phyloP scores from a whole-genome alignment of 2,888 invertebrate species.

The Caenorhabditis zanzibari region DNA sequence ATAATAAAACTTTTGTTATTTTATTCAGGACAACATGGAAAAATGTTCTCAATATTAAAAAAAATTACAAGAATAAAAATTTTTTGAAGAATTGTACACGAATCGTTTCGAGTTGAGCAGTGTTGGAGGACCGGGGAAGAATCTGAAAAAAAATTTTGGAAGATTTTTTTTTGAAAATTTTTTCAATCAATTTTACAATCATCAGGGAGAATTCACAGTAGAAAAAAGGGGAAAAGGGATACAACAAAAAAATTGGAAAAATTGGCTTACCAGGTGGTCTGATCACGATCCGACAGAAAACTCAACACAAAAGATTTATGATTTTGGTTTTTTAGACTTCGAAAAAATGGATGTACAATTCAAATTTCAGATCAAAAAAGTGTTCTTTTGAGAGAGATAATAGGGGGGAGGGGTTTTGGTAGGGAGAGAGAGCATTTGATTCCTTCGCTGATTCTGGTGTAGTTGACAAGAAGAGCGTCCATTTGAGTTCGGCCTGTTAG shows the following conservation, averaged over 20 bases:
- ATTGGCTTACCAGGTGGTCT: conserved; percentile 20
- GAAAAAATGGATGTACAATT: background rate
- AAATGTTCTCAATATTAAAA: background rate
- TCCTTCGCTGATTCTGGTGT: conserved; percentile 3
- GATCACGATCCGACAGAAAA: background rate
- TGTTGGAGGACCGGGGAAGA: conserved; percentile 13
- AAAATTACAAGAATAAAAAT: background rate
- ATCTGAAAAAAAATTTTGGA: conserved; percentile 16
- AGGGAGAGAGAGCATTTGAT: background rate
- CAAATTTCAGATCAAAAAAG: conserved; percentile 24
- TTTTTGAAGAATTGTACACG: conserved; percentile 13
- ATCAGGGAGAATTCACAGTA: conserved; percentile 10
- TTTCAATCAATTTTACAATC: background rate
- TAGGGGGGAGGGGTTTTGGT: background rate
- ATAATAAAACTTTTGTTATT: background rate
- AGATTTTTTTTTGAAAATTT: background rate
- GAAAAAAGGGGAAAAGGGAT: background rate
- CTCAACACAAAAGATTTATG: conserved; percentile 31
- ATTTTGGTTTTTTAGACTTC: background rate
- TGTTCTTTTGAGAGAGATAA: conserved; percentile 12
- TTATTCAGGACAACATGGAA: background rate
- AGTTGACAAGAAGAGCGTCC: background rate
- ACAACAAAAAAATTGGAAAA: conserved; percentile 22
- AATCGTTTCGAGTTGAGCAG: conserved; percentile 19
- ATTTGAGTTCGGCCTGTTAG: conserved; percentile 24